Evolutionary conservation across 2,888 invertebrate genomes (phyloP).

Genomic region (Pterostichus madidus): DNA sequence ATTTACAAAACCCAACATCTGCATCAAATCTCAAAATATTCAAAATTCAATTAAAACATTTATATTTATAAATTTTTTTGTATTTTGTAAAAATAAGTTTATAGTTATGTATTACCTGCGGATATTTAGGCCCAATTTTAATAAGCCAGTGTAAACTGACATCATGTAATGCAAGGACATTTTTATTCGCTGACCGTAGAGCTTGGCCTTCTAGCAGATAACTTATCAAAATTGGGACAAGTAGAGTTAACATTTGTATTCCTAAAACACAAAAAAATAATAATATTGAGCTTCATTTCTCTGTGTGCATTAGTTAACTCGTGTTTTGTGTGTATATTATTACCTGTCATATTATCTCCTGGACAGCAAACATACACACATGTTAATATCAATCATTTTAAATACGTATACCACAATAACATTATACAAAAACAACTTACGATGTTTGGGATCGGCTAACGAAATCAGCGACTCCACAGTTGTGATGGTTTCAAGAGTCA

Average conservation of each 20-base stretch:
- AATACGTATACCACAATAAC: background rate
- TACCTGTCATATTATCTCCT: conserved; percentile 66
- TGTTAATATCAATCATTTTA: conserved; percentile 33
- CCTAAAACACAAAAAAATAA: conserved; percentile 80
- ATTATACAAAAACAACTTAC: conserved; percentile 79
- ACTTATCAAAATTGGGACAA: conserved; percentile 94
- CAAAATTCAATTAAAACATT: no score
- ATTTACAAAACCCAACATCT: no score
- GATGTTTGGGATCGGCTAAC: conserved; percentile 86
- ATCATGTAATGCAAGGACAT: conserved; percentile 88
- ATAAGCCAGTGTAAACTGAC: conserved; percentile 94
- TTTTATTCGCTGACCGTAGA: conserved; percentile 81
- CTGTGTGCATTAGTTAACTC: background rate
- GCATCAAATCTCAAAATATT: no score
- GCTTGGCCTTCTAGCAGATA: conserved; percentile 87
- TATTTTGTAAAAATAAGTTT: background rate
- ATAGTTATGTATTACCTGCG: conserved; percentile 81
- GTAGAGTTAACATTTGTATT: conserved; percentile 91
- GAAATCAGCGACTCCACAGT: conserved; percentile 87
- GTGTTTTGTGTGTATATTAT: conserved; percentile 1
- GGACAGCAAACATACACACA: conserved; percentile 61
- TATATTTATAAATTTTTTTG: no score
- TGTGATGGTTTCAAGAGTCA: conserved; percentile 86
- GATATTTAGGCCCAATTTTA: conserved; percentile 94
- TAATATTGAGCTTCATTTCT: background rate